Evolutionary conservation across 2,797 vertebrate genomes (phyloP), one percentile per base, ranked within the genome.

Genomic region (Chelon labrosus): DNA sequence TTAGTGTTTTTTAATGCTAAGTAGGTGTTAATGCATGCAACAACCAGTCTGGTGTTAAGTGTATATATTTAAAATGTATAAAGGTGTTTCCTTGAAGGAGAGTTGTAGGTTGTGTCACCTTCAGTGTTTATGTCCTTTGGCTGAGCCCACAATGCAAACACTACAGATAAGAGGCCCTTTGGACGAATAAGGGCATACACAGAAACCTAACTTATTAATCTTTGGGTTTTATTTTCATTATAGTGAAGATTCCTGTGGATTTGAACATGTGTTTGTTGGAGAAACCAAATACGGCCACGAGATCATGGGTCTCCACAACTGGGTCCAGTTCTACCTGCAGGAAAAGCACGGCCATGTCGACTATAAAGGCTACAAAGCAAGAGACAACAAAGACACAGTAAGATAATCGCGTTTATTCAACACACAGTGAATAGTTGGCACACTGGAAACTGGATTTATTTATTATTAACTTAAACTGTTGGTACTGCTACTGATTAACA

Each of bases 251-350:
- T 97, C 96, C 7, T 96, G 94, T 25, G 95, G 96, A 3, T 97
- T 97, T 73, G 95, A 97, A 69, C 96, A 96, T 0, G 96, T 96
- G 77, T 96, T 97, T 90, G 94, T 96, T 2, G 96, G 95, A 37
- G 96, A 97, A 88, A 95, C 92, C 5, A 94, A 93, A 67, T 57
- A 37, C 0, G 92, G 92, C 1, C 85, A 83, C 35, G 91, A 96
- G 88, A 90, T 96, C 44, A 89, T 95, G 75, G 96, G 95, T 60
- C 91, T 97, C 19, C 96, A 97, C 85, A 97, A 97, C 92, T 96
- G 95, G 96, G 87, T 97, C 60, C 95, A 96, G 84, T 96, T 97
- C 91, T 96, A 96, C 89, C 92, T 95, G 74, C 94, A 96, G 87
- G 96, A 96, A 73, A 97, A 96, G 63, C 70, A 9, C 0, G 66